Base-by-base conservation (phyloP, 2,888 invertebrate species). In the Drosophila crucigera region DNA sequence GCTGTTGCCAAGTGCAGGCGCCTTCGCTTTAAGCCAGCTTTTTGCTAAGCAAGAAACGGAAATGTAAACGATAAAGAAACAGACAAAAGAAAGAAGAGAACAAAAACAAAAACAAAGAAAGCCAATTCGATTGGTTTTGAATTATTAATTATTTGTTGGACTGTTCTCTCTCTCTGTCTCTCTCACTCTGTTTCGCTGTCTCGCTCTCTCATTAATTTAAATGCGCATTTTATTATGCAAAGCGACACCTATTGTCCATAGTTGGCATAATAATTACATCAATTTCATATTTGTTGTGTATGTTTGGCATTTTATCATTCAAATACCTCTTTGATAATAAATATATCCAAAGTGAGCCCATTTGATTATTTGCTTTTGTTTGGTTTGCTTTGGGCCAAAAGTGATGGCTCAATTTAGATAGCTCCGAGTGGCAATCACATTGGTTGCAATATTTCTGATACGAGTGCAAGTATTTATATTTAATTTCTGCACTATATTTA, bases 1-100 rank as follows among this genome's bases (percentile, higher is more conserved):
- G 0, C 49, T 62, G 78, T 75, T 70, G 67, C 67, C 64, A 78
- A 78, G 79, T 78, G 78, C 78, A 78, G 56, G 64, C 65, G 61
- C 43, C 73, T 43, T 10, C n/a, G 68, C 41, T 60, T 76, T 52
- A 77, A 76, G 78, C 68, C 73, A 73, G 68, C 53, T 58, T 71
- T n/a, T 43, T 35, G 35, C 35, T 2, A 71, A 65, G 71, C 76
- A 78, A 72, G 72, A 72, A 76, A 63, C 80, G 80, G 76, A 78
- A 79, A 76, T 76, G 72, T 68, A 64, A 69, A 39, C 62, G 61
- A 60, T 35, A n/a, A 16, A 22, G 16, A 62, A 53, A 76, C 14
- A 33, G 5, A 11, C 41, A n/a, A 43, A 31, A 49, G 19, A 22
- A 31, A 16, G n/a, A 39, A 50, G 2, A 35, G 11, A 25, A 47